These are phyloP conservation scores for Nematolebias whitei DNA, from an alignment of 2,113 vertebrate species.

Conservation along the genomic window DNA sequence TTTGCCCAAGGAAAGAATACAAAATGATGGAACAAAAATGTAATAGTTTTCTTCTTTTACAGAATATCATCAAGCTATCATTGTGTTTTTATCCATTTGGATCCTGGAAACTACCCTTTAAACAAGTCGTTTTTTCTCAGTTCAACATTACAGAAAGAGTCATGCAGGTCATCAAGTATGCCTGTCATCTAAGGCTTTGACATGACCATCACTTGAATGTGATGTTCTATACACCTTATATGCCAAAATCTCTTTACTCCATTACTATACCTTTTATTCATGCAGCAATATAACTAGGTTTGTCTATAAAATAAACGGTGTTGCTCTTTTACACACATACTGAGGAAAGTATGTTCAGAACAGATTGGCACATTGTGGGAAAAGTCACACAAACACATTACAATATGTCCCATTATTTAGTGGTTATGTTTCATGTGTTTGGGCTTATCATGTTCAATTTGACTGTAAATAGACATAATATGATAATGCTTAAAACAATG, in stretches of 20 bases:
- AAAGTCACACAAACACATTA: slow-evolving; percentile 3
- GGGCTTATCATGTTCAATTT: slow-evolving; percentile 55
- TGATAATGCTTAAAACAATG: slow-evolving; percentile 39
- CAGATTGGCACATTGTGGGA: slow-evolving; percentile 38
- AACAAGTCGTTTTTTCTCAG: background rate
- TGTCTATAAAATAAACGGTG: slow-evolving; percentile 48
- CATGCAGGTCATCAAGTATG: background rate
- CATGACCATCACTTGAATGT: slow-evolving; percentile 5
- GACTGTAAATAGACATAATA: slow-evolving; percentile 42
- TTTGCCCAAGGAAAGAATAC: background rate
- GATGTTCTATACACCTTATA: background rate
- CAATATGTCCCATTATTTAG: slow-evolving; percentile 11
- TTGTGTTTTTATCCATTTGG: background rate
- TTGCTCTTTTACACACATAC: slow-evolving; percentile 51
- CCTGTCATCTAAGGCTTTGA: slow-evolving; percentile 9
- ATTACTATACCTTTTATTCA: slow-evolving; percentile 26
- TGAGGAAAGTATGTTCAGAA: slow-evolving; percentile 34
- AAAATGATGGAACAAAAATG: background rate
- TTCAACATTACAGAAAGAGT: background rate
- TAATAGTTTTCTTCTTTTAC: background rate
- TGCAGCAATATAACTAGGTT: slow-evolving; percentile 28
- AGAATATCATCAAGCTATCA: background rate
- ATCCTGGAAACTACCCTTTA: background rate
- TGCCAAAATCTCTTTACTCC: slow-evolving; percentile 20
- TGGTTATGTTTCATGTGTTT: slow-evolving; percentile 35